These are phyloP conservation scores for Emydura subglobosa DNA, from an alignment of 2,113 vertebrate species.

Conservation along the genomic window DNA sequence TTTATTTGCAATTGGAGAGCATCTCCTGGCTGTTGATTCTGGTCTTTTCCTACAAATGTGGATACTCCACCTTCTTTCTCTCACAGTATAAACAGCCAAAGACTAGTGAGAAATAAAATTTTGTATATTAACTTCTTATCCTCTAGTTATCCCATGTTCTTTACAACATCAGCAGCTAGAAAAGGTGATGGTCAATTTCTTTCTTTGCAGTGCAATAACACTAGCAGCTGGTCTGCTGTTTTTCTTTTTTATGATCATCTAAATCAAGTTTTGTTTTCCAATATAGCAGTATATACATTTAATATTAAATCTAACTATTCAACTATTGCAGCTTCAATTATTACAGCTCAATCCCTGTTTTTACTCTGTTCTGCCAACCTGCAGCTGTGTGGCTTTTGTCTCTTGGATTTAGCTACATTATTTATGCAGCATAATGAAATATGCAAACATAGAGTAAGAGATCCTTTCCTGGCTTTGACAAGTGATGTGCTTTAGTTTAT, in stretches of 20 bases:
- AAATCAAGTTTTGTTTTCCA: not conserved
- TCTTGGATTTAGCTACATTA: conserved; percentile 72
- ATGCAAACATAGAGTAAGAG: conserved; percentile 71
- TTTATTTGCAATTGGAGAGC: conserved; percentile 20
- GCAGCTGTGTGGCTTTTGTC: conserved; percentile 67
- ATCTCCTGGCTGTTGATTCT: conserved; percentile 17
- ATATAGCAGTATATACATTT: conserved; percentile 3
- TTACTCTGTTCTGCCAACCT: conserved; percentile 63
- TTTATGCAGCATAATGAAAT: conserved; percentile 75
- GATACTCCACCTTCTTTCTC: conserved; percentile 1
- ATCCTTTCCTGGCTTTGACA: conserved; percentile 59
- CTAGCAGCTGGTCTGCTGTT: conserved; percentile 4
- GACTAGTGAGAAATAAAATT: conserved; percentile 2
- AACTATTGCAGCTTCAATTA: conserved; percentile 63
- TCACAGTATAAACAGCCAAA: conserved; percentile 37
- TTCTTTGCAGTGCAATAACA: conserved; percentile 13
- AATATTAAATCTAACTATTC: not conserved
- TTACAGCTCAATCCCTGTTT: conserved; percentile 50
- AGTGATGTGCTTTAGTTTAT: conserved; percentile 1
- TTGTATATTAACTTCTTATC: conserved; percentile 29
- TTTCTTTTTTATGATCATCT: conserved; percentile 18
- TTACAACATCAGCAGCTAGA: conserved; percentile 15
- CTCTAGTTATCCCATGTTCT: not conserved
- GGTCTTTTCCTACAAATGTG: conserved; percentile 9
- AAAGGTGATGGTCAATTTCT: not conserved